phyloP scores from a whole-genome alignment of 35 echinoderm and acorn worm genomes.

The Eucidaris tribuloides region DNA sequence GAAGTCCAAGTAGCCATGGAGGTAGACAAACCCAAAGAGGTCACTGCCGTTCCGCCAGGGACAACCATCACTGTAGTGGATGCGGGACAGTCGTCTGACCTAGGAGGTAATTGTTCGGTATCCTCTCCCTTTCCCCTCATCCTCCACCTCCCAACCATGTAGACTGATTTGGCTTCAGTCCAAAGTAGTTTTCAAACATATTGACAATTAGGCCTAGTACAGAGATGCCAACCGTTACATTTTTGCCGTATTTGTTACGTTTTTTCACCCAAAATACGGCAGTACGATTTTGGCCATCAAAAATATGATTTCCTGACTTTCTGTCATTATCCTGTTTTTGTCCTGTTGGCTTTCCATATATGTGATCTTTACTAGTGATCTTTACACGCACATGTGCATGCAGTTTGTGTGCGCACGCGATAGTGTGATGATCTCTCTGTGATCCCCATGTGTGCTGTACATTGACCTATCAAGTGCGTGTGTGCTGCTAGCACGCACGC shows the following conservation, averaged over 20 bases:
- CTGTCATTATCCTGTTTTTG: too few relatives aligned
- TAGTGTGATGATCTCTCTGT: too few relatives aligned
- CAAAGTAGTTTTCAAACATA: neutral
- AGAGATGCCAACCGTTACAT: neutral
- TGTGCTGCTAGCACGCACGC: too few relatives aligned
- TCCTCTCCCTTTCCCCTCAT: neutral
- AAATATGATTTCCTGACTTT: too few relatives aligned
- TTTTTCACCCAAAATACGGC: neutral
- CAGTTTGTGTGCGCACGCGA: too few relatives aligned
- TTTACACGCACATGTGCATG: too few relatives aligned
- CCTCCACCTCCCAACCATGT: neutral
- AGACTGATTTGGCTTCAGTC: neutral
- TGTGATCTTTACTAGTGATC: too few relatives aligned
- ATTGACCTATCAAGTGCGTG: too few relatives aligned
- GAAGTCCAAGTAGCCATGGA: too few relatives aligned
- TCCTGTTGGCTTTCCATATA: too few relatives aligned
- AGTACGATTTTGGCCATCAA: neutral
- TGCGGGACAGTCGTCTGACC: slow-evolving; percentile 1
- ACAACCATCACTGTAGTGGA: slow-evolving; percentile 4
- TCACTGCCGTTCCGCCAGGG: neutral
- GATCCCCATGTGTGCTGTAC: too few relatives aligned
- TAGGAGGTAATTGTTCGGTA: neutral
- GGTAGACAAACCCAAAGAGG: too few relatives aligned
- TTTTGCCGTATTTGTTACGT: neutral
- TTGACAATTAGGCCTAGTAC: neutral